A percentile compares a stretch with the other conserved stretches of the same genome.
Evolutionary conservation across 2,113 vertebrate species (phyloP).

Genomic region (Oncorhynchus kisutch): DNA sequence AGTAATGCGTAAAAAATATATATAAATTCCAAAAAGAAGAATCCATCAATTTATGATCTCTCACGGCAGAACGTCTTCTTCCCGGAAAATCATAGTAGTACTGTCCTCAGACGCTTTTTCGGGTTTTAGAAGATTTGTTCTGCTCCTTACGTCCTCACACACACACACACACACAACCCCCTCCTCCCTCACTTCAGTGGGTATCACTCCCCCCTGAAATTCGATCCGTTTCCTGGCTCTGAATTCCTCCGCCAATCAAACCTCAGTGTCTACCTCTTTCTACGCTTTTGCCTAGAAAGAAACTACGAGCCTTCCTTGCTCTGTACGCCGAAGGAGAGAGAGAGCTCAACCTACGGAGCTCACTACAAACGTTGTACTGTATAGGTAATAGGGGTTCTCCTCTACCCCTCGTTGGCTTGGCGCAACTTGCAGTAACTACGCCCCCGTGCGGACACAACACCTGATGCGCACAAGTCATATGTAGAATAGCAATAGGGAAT

Average conservation of each 20-base stretch:
- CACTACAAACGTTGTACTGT: slow-evolving; percentile 29
- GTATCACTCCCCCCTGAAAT: slow-evolving; percentile 77
- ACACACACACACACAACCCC: too few species aligned
- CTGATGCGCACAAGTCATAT: background rate
- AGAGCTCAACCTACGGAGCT: slow-evolving; percentile 16
- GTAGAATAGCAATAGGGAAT: background rate
- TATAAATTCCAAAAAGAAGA: slow-evolving; percentile 51
- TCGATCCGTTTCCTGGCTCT: slow-evolving; percentile 87
- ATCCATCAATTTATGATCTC: slow-evolving; percentile 63
- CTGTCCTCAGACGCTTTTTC: slow-evolving; percentile 83
- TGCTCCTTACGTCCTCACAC: slow-evolving; percentile 62
- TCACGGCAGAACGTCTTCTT: slow-evolving; percentile 61
- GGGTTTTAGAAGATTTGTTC: slow-evolving; percentile 75
- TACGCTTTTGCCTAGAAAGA: slow-evolving; percentile 17
- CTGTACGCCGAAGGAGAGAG: slow-evolving; percentile 5
- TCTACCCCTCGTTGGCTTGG: background rate
- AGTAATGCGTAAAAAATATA: slow-evolving; percentile 5
- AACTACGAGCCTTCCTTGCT: slow-evolving; percentile 24
- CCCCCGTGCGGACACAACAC: slow-evolving; percentile 30
- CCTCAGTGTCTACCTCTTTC: slow-evolving; percentile 42
- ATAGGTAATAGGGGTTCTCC: slow-evolving; percentile 9
- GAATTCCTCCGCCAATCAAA: slow-evolving; percentile 82
- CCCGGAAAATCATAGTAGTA: slow-evolving; percentile 71
- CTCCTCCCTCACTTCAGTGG: too few species aligned
- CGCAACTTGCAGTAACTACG: slow-evolving; percentile 12